phyloP scores from a whole-genome alignment of 1,140 invertebrate genomes.

The Rhopalosiphum padi region DNA sequence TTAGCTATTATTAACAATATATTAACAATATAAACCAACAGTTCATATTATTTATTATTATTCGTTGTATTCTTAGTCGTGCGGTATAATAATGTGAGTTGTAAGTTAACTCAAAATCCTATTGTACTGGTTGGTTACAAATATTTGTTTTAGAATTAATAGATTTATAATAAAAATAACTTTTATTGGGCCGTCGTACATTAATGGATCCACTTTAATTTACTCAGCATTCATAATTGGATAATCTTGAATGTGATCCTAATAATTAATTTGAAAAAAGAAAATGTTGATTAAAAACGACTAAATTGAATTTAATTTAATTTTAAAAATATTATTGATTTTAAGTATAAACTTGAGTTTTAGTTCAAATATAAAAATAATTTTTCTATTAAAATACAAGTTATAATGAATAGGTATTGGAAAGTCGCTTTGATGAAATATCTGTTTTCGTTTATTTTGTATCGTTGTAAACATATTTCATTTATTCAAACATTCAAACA shows the following conservation, averaged over 20 bases:
- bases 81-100: background rate
- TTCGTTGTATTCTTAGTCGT: background rate
- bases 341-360: background rate
- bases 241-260: background rate
- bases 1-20: background rate
- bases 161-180: background rate
- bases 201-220: background rate
- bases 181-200: background rate
- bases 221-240: background rate
- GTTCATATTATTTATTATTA: background rate
- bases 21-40: background rate
- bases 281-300: background rate
- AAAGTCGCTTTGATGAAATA: background rate
- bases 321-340: background rate
- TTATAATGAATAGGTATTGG: background rate
- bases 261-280: background rate
- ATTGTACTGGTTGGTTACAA: background rate
- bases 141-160: conserved; percentile 10
- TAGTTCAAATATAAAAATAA: background rate
- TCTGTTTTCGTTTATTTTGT: background rate
- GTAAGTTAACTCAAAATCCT: background rate
- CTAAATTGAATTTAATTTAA: background rate
- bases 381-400: background rate
- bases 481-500: background rate
- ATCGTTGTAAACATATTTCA: background rate